Conservation (phyloP, 2,888 invertebrate genomes). For the Seira musarum region DNA sequence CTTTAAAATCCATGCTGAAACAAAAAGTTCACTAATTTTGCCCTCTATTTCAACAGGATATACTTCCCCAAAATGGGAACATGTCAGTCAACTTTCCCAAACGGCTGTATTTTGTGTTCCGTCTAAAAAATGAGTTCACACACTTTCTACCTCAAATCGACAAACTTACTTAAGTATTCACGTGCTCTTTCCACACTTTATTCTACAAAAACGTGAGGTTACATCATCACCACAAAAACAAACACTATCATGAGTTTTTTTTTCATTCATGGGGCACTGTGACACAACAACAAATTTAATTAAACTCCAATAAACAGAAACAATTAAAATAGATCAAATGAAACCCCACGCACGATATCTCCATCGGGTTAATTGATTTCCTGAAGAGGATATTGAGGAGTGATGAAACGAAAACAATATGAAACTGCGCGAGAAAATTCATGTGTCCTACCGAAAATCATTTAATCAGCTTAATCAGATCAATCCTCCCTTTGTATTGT, state of each 20-base stretch:
- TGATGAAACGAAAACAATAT: background rate
- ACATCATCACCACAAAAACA: too few relatives aligned
- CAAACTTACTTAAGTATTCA: too few relatives aligned
- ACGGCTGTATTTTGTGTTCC: background rate
- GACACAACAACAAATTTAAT: slow-evolving; percentile 1
- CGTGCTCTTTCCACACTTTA: too few relatives aligned
- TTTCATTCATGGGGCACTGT: background rate
- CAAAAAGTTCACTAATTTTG: background rate
- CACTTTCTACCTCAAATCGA: too few relatives aligned
- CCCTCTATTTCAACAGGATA: background rate
- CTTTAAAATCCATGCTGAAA: too few relatives aligned
- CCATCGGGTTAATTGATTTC: background rate
- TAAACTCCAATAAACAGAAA: background rate
- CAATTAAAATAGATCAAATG: background rate
- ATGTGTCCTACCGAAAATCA: slow-evolving; percentile 30
- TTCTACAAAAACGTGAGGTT: too few relatives aligned
- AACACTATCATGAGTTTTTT: too few relatives aligned
- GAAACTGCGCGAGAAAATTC: slow-evolving; percentile 8
- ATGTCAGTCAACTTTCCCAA: background rate
- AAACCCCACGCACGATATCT: background rate
- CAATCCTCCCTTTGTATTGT: slow-evolving; percentile 13
- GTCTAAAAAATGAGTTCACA: background rate
- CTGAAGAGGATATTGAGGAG: background rate
- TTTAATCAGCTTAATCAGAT: slow-evolving; percentile 46
- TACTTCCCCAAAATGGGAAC: background rate